Percentiles rank a stretch among this genome's conserved stretches.
Evolutionary conservation across 64 coral and sea anemone species (phyloP).

Genomic region (Acropora yongei): DNA sequence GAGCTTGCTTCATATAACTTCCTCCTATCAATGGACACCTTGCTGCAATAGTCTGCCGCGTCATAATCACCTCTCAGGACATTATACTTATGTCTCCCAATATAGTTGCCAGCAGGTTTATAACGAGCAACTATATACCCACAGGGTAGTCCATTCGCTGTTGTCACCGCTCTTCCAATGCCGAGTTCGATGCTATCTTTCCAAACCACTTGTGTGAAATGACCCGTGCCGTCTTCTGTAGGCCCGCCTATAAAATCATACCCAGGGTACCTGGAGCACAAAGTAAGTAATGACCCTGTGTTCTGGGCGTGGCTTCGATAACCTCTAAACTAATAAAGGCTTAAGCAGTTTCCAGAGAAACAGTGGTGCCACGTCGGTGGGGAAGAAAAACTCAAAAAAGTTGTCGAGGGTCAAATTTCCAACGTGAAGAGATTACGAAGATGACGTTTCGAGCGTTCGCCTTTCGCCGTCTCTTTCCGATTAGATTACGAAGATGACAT

Average conservation of each 20-base stretch:
- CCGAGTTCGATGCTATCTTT: constrained; percentile 75
- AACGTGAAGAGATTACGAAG: background rate
- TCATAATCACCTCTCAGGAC: constrained; percentile 72
- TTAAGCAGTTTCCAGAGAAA: no score
- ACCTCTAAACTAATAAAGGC: no score
- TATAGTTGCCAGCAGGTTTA: constrained; percentile 77
- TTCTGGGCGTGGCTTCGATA: no score
- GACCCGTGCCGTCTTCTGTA: constrained; percentile 34
- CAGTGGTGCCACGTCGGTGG: no score
- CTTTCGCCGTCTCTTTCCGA: no score
- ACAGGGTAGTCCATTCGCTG: background rate
- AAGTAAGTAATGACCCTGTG: no score
- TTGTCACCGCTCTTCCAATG: constrained; percentile 57
- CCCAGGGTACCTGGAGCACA: constrained; percentile 47
- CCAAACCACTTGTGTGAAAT: constrained; percentile 91
- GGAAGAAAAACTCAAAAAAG: no score
- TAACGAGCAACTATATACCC: constrained; percentile 79
- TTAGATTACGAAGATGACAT: no score
- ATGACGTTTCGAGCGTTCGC: no score
- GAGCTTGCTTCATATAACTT: constrained; percentile 1
- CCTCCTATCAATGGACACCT: background rate
- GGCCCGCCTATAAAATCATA: constrained; percentile 49
- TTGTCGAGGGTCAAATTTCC: no score
- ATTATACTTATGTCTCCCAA: constrained; percentile 49
- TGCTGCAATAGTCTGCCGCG: constrained; percentile 44